Conservation (phyloP, 2,888 invertebrate genomes). For the Charanyca ferruginea region DNA sequence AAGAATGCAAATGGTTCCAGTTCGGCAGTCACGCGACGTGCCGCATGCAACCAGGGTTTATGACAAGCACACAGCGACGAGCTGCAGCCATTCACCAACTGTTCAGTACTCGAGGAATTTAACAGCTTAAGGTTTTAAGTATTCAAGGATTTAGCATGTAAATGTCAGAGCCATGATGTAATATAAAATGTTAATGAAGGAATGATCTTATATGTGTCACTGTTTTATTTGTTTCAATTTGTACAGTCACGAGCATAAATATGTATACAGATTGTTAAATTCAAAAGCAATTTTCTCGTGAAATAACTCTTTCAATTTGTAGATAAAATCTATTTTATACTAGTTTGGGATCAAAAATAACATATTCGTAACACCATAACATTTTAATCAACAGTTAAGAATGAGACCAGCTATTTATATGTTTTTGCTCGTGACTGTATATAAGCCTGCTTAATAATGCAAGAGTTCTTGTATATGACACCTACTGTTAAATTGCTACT, state of each 20-base stretch:
- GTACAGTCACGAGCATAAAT: too few relatives aligned
- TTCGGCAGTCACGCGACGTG: slow-evolving; percentile 65
- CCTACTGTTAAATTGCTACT: slow-evolving; percentile 11
- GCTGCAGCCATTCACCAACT: neutral
- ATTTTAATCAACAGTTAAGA: too few relatives aligned
- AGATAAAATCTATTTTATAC: too few relatives aligned
- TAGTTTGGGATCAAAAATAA: too few relatives aligned
- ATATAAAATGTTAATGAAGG: slow-evolving; percentile 31
- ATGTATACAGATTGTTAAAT: too few relatives aligned
- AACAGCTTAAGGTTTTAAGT: slow-evolving; percentile 21
- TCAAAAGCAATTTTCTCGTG: too few relatives aligned
- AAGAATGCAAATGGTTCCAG: slow-evolving; percentile 76
- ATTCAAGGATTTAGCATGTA: slow-evolving; percentile 14
- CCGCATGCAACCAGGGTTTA: slow-evolving; percentile 52
- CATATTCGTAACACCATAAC: too few relatives aligned
- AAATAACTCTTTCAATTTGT: too few relatives aligned
- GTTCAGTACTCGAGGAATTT: neutral
- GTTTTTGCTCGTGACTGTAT: too few relatives aligned
- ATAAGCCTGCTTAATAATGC: slow-evolving; percentile 32
- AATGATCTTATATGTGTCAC: slow-evolving; percentile 44
- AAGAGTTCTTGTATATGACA: slow-evolving; percentile 16
- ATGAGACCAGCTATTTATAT: too few relatives aligned
- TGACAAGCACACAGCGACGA: slow-evolving; percentile 5
- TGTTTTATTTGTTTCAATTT: slow-evolving; percentile 26
- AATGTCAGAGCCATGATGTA: slow-evolving; percentile 31